Percentiles rank a stretch among this genome's conserved stretches.
These are phyloP conservation scores for Microplitis demolitor DNA, from an alignment of 1,140 invertebrate genomes.

Conservation along the genomic window DNA sequence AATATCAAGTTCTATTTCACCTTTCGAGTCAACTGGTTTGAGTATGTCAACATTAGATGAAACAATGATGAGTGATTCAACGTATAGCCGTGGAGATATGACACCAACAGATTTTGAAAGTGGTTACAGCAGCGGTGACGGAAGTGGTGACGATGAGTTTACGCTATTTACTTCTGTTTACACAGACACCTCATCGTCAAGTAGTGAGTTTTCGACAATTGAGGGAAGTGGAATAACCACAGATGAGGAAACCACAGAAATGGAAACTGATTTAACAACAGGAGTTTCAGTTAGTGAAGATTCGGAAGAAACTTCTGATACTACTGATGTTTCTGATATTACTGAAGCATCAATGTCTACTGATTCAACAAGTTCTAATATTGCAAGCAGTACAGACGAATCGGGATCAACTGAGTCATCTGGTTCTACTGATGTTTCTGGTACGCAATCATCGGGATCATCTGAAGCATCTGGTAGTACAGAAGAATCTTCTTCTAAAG, in stretches of 20 bases:
- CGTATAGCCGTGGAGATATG: constrained; percentile 49
- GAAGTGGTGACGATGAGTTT: constrained; percentile 39
- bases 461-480: constrained; percentile 11
- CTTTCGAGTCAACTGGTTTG: constrained; percentile 30
- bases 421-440: constrained; percentile 28
- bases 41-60: constrained; percentile 54
- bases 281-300: constrained; percentile 13
- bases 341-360: constrained; percentile 6
- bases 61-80: constrained; percentile 68
- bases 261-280: constrained; percentile 23
- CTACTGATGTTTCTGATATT: constrained; percentile 1
- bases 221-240: constrained; percentile 51
- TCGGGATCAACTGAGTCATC: constrained; percentile 12
- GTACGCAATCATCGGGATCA: constrained; percentile 10
- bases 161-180: constrained; percentile 29
- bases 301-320: constrained; percentile 11
- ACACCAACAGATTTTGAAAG: constrained; percentile 36
- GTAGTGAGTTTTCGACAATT: constrained; percentile 25
- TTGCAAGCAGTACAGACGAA: background rate
- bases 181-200: constrained; percentile 10
- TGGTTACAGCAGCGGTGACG: constrained; percentile 32
- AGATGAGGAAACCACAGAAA: constrained; percentile 27
- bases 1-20: constrained; percentile 38
- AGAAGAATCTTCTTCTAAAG: background rate
- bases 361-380: background rate